A percentile compares a stretch with the other conserved stretches of the same genome.
phyloP scores from a whole-genome alignment of 2,113 vertebrate genomes.

The Phyllostomus hastatus region DNA sequence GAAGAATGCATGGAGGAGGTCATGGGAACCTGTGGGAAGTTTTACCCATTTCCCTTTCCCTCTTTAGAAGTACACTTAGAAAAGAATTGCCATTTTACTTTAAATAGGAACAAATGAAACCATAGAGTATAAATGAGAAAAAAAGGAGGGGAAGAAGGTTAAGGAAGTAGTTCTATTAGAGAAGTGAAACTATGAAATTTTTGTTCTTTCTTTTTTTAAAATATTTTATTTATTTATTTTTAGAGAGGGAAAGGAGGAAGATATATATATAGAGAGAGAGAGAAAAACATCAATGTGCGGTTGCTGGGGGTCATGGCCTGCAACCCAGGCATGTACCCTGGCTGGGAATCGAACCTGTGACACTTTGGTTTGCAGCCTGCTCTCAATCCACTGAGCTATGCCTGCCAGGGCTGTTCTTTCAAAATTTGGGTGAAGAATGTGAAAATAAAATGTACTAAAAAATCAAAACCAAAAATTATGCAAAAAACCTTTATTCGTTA shows the following conservation, averaged over 20 bases:
- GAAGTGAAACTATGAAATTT: background rate
- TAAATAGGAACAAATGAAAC: background rate
- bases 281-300: too few relatives aligned
- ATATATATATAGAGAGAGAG: too few relatives aligned
- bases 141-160: background rate
- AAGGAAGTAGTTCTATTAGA: background rate
- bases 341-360: too few relatives aligned
- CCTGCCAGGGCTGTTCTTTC: background rate
- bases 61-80: background rate
- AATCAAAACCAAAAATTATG: background rate
- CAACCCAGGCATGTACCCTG: too few relatives aligned
- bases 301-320: too few relatives aligned
- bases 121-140: background rate
- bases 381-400: too few relatives aligned
- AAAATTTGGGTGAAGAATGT: background rate
- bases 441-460: background rate
- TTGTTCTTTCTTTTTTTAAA: background rate
- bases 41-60: background rate
- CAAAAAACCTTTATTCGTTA: background rate
- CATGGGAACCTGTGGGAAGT: background rate
- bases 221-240: too few relatives aligned
- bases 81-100: background rate
- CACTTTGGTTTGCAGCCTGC: too few relatives aligned
- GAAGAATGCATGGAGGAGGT: background rate
- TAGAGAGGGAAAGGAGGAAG: too few relatives aligned